Conservation (phyloP, 2,797 vertebrate species). For the Urophycis tenuis region DNA sequence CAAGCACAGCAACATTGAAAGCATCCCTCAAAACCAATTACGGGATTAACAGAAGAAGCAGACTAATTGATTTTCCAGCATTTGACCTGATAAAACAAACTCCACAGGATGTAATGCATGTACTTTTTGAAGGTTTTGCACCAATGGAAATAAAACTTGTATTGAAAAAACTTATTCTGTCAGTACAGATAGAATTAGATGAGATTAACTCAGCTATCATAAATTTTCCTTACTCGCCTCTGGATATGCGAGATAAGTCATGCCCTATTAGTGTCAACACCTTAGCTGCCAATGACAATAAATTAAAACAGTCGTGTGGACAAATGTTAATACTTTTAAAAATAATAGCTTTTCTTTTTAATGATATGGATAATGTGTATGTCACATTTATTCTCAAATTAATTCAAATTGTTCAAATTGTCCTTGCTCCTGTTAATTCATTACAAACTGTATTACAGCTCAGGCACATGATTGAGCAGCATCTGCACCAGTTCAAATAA, state of each 20-base stretch:
- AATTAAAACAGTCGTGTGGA: slow-evolving; percentile 19
- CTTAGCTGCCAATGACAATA: slow-evolving; percentile 23
- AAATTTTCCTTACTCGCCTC: slow-evolving; percentile 9
- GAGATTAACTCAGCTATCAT: slow-evolving; percentile 10
- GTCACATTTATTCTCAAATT: slow-evolving; percentile 17
- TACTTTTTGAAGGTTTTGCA: slow-evolving; percentile 19
- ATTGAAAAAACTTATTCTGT: slow-evolving; percentile 14
- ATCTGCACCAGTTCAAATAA: slow-evolving; percentile 13
- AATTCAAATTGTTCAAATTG: slow-evolving; percentile 14
- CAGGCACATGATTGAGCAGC: slow-evolving; percentile 20
- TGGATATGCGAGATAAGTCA: slow-evolving; percentile 7
- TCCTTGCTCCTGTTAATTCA: slow-evolving; percentile 19
- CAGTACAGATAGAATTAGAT: slow-evolving; percentile 16
- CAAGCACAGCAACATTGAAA: slow-evolving; percentile 16
- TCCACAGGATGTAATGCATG: slow-evolving; percentile 26
- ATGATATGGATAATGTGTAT: slow-evolving; percentile 21
- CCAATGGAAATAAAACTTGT: slow-evolving; percentile 19
- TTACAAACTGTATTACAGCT: slow-evolving; percentile 12
- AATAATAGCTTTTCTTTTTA: slow-evolving; percentile 17
- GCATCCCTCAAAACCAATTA: slow-evolving; percentile 19
- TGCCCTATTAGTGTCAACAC: slow-evolving; percentile 17
- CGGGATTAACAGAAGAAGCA: slow-evolving; percentile 23
- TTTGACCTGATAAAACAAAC: slow-evolving; percentile 29
- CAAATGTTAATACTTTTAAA: slow-evolving; percentile 22
- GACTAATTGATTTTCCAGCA: slow-evolving; percentile 19